A percentile compares a stretch with the other conserved stretches of the same genome.
Conservation (phyloP, 1,140 invertebrate species). For the Lasaia peninsularis region DNA sequence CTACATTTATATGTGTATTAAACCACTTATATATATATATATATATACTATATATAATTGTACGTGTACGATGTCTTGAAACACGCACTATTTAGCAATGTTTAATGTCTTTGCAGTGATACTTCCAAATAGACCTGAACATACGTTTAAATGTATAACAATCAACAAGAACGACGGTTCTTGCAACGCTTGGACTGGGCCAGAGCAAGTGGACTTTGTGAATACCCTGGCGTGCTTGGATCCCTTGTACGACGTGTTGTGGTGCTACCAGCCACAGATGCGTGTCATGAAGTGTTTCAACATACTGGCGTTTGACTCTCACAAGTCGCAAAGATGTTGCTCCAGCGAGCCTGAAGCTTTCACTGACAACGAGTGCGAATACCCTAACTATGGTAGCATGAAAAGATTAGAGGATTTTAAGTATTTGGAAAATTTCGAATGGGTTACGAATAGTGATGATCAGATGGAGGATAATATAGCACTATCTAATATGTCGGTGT, state of each 20-base stretch:
- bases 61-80: too few relatives aligned
- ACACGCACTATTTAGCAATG: too few relatives aligned
- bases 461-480: constrained; percentile 42
- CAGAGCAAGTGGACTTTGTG: constrained; percentile 88
- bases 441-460: constrained; percentile 43
- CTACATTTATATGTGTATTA: too few relatives aligned
- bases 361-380: constrained; percentile 47
- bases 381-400: constrained; percentile 60
- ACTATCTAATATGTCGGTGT: constrained; percentile 75
- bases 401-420: constrained; percentile 62
- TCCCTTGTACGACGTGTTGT: constrained; percentile 91
- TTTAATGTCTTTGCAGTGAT: constrained; percentile 80
- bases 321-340: constrained; percentile 55
- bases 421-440: constrained; percentile 53
- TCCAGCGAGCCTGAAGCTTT: constrained; percentile 48
- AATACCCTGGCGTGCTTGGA: constrained; percentile 89
- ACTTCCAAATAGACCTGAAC: constrained; percentile 82
- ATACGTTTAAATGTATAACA: constrained; percentile 88
- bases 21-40: too few relatives aligned
- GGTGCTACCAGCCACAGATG: constrained; percentile 86
- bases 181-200: constrained; percentile 87
- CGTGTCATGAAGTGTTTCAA: constrained; percentile 89
- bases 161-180: constrained; percentile 91
- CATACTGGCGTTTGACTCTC: constrained; percentile 80
- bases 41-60: too few relatives aligned